A percentile compares a stretch with the other conserved stretches of the same genome.
Evolutionary conservation across 2,797 vertebrate genomes (phyloP).

Genomic region (Sebastes cheni): DNA sequence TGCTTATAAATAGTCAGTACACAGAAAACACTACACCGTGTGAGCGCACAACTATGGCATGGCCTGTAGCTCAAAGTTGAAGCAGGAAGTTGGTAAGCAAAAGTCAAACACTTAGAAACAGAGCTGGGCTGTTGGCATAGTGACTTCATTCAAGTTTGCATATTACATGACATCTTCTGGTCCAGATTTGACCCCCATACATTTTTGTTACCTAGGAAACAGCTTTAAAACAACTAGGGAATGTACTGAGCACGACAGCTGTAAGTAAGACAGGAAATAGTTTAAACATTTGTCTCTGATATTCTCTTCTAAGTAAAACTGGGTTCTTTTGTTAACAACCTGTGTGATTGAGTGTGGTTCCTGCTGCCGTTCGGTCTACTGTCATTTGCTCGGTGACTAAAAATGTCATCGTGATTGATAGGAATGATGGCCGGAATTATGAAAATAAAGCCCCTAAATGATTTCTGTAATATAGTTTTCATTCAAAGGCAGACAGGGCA

Average conservation of each 20-base stretch:
- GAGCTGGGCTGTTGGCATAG: neutral
- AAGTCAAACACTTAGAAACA: neutral
- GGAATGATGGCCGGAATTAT: neutral
- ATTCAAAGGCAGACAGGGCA: neutral
- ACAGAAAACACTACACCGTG: neutral
- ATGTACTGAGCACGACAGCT: neutral
- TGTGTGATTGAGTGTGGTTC: neutral
- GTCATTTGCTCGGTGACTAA: neutral
- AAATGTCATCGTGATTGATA: neutral
- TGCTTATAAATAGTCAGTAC: neutral
- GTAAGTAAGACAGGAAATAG: neutral
- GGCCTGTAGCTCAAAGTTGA: neutral
- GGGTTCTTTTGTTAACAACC: too few species aligned
- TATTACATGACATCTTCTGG: neutral
- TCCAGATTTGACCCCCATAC: too few species aligned
- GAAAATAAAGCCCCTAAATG: neutral
- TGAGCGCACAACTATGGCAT: neutral
- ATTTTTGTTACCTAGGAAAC: too few species aligned
- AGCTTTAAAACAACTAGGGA: too few species aligned
- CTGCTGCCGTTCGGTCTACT: neutral
- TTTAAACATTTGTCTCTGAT: neutral
- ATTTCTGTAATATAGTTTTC: neutral
- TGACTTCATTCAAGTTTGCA: neutral
- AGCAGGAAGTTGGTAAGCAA: neutral
- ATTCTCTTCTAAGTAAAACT: too few species aligned